phyloP scores from a whole-genome alignment of 37 sponge, comb jelly and placozoan genomes.

The Aphrocallistes beatrix region DNA sequence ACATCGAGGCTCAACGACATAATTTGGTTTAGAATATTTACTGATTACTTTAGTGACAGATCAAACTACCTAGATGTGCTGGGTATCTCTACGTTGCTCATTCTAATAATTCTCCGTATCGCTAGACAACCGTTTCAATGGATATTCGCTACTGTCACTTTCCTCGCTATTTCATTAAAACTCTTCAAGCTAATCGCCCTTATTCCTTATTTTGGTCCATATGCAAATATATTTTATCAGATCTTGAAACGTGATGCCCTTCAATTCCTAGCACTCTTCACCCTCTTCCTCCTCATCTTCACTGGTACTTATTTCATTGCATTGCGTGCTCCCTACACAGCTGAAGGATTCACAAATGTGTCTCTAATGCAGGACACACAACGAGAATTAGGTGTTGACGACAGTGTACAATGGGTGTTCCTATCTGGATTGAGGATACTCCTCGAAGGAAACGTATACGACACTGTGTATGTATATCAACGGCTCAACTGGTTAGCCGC shows the following conservation, averaged over 20 bases:
- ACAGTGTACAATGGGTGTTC: background rate
- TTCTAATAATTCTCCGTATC: background rate
- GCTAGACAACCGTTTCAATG: background rate
- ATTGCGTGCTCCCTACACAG: background rate
- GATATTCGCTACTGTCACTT: background rate
- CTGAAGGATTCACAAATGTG: background rate
- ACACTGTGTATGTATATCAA: background rate
- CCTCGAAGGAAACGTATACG: background rate
- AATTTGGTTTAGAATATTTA: background rate
- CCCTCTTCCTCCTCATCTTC: background rate
- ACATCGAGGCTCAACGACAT: background rate
- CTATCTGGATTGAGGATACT: background rate
- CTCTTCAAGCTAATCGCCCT: background rate
- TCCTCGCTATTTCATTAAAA: background rate
- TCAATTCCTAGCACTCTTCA: background rate
- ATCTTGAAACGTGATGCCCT: background rate
- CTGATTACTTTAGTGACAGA: conserved; percentile 8
- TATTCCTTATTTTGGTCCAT: background rate
- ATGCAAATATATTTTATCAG: background rate
- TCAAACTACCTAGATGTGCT: background rate
- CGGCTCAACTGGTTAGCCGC: conserved; percentile 7
- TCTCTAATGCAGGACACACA: background rate
- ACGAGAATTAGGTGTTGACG: background rate
- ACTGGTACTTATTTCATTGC: background rate
- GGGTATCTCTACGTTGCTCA: background rate